Evolutionary conservation across 1,140 invertebrate genomes (phyloP), one percentile per base, ranked within the genome.

Genomic region (Octopus bimaculoides): DNA sequence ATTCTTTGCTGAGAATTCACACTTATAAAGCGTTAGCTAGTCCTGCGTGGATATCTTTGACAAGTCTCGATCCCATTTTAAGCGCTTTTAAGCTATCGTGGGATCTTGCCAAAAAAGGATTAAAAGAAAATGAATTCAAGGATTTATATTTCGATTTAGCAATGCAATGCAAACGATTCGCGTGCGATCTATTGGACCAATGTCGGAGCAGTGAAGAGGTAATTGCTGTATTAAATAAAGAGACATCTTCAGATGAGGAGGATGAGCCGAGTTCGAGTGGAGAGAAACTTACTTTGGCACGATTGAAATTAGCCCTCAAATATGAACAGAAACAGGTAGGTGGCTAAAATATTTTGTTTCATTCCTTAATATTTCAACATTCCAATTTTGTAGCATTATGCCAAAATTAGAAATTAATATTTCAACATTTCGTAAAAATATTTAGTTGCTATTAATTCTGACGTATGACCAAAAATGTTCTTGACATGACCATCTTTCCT

Each of bases 51-150:
- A 93, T 94, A 78, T 93, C 93, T 71, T 91, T 94, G 77, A 92
- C 92, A 0, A 91, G 92, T 0, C 85, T 91, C 9, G 94, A 95
- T 87, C 94, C 94, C 0, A 92, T 94, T 77, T 88, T 94, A 12
- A 89, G 91, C n/a, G 92, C 93, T 3, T 94, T 95, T 84, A 86
- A 90, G 78, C 89, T 94, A 12, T 91, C 91, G 0, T 85, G 88
- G 66, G 93, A 94, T 79, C 88, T 94, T 10, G 85, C 86, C 66
- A 85, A 87, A 77, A 80, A 88, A 26, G 87, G 87, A 3, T 80
- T 87, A 5, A 82, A 91, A 61, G 91, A 93, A 75, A 91, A 90
- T 10, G 93, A 93, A 82, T 93, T 93, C 83, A 90, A 92, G 85
- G 88, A 88, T 71, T 85, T 85, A 2, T 94, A 94, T 86, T 85